These are phyloP conservation scores for Drosophila eugracilis DNA, from an alignment of 1,140 invertebrate species.

Conservation along the genomic window DNA sequence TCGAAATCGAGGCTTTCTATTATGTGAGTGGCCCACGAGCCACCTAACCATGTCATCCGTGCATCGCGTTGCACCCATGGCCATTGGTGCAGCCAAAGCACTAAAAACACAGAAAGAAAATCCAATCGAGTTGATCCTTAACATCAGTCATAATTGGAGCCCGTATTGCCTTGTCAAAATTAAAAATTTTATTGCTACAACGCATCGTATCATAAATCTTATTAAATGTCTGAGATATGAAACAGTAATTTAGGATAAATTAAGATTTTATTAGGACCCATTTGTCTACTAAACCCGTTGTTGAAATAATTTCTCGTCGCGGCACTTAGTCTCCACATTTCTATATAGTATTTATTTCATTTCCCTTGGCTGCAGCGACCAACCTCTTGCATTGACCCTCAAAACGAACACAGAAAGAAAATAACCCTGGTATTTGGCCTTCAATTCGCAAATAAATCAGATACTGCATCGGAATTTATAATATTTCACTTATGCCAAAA, in stretches of 20 bases:
- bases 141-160: not conserved
- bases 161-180: not conserved
- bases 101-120: constrained; percentile 4
- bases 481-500: constrained; percentile 1
- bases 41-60: not conserved
- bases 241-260: not conserved
- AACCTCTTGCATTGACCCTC: constrained; percentile 25
- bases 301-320: not conserved
- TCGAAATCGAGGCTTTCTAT: constrained; percentile 84
- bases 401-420: constrained; percentile 2
- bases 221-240: not conserved
- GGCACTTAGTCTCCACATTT: not conserved
- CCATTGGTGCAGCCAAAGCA: constrained; percentile 2
- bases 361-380: constrained; percentile 1
- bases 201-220: too few relatives aligned
- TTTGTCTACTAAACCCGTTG: not conserved
- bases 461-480: constrained; percentile 2
- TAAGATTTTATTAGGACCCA: not conserved
- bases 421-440: constrained; percentile 17
- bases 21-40: constrained; percentile 70
- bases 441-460: constrained; percentile 21
- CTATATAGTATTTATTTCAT: not conserved
- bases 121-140: not conserved
- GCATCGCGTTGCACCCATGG: constrained; percentile 4
- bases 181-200: too few relatives aligned